Evolutionary conservation across 2,797 vertebrate species (phyloP).

Genomic region (Enteromius thamalakanensis): DNA sequence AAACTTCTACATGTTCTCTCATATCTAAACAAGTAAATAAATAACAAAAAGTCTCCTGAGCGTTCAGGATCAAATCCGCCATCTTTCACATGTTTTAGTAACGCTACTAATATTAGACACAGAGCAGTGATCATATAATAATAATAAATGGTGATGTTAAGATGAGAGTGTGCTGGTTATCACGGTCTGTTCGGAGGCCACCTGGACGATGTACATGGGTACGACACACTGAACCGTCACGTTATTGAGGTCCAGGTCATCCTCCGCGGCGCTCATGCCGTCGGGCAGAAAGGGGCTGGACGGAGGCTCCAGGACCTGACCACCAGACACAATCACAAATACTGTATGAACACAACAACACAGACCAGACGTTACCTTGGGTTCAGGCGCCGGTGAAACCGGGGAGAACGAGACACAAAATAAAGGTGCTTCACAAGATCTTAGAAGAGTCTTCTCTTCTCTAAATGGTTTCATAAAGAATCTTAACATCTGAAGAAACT

Average conservation of each 20-base stretch:
- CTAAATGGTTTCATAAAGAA: too few species aligned
- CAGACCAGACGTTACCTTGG: too few species aligned
- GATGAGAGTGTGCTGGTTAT: slow-evolving; percentile 57
- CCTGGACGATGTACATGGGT: slow-evolving; percentile 79
- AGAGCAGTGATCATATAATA: too few species aligned
- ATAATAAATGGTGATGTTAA: not conserved
- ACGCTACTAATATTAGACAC: not conserved
- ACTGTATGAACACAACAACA: too few species aligned
- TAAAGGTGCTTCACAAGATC: too few species aligned
- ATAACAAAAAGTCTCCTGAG: not conserved
- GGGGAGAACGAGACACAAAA: too few species aligned
- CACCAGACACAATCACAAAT: too few species aligned
- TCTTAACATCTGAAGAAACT: too few species aligned
- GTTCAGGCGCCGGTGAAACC: too few species aligned
- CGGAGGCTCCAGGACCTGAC: slow-evolving; percentile 68
- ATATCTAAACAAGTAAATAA: not conserved
- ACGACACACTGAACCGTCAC: slow-evolving; percentile 75
- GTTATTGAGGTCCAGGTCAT: slow-evolving; percentile 68
- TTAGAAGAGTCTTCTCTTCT: too few species aligned
- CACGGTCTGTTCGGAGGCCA: slow-evolving; percentile 71
- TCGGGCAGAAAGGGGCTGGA: slow-evolving; percentile 66
- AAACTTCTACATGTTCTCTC: not conserved
- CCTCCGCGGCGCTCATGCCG: slow-evolving; percentile 60
- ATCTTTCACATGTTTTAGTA: not conserved
- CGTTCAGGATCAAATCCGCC: not conserved